A percentile compares a stretch with the other conserved stretches of the same genome.
Conservation (phyloP, 2,113 vertebrate species). For the Microtus pennsylvanicus region DNA sequence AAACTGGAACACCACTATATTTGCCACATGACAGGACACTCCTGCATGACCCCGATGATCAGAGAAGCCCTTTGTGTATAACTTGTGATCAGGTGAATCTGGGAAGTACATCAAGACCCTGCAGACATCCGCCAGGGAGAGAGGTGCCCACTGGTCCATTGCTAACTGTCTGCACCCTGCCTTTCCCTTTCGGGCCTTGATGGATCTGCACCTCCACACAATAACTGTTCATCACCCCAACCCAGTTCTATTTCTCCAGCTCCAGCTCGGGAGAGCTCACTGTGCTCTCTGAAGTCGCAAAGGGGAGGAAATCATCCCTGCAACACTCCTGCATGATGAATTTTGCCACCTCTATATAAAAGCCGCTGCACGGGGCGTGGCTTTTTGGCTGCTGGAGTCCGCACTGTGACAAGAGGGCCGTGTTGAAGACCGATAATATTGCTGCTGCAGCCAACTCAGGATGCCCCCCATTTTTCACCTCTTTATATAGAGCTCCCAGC, state of each 20-base stretch:
- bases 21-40: neutral
- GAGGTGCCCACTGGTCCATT: neutral
- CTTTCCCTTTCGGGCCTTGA: conserved; percentile 9
- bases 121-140: neutral
- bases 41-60: neutral
- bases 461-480: neutral
- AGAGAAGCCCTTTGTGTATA: conserved; percentile 7
- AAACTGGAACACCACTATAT: conserved; percentile 35
- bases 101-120: neutral
- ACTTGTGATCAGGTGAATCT: conserved; percentile 45
- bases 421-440: conserved; percentile 13
- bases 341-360: conserved; percentile 52
- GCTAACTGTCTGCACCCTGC: neutral
- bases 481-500: conserved; percentile 47
- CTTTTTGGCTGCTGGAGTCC: conserved; percentile 22
- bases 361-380: neutral
- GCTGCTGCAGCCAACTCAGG: neutral
- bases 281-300: conserved; percentile 49
- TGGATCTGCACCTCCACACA: conserved; percentile 22
- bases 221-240: conserved; percentile 42
- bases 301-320: conserved; percentile 40
- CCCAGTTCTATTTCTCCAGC: conserved; percentile 54
- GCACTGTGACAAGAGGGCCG: neutral
- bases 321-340: conserved; percentile 31
- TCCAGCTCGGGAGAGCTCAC: conserved; percentile 25